A percentile compares a stretch with the other conserved stretches of the same genome.
Conservation (phyloP, 2,113 vertebrate genomes). For the Muscicapa adusta region DNA sequence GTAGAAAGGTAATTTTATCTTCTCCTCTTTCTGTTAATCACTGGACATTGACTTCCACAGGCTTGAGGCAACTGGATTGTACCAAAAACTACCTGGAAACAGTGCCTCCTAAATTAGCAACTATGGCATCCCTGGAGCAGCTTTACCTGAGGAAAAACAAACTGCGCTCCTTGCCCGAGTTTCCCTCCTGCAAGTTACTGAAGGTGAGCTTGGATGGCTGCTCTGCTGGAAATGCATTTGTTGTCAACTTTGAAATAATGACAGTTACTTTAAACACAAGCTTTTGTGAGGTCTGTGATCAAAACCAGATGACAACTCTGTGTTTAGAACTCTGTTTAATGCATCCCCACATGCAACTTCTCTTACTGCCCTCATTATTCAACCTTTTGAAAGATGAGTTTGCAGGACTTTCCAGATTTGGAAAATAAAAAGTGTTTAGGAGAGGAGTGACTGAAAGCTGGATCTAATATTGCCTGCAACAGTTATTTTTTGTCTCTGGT, state of each 20-base stretch:
- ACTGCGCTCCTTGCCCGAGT: constrained; percentile 78
- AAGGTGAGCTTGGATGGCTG: constrained; percentile 75
- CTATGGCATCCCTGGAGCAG: constrained; percentile 86
- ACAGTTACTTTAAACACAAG: not conserved
- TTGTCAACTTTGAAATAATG: not conserved
- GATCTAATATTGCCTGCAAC: not conserved
- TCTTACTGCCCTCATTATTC: not conserved
- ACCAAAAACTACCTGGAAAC: constrained; percentile 86
- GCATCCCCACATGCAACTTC: not conserved
- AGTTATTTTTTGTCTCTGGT: not conserved
- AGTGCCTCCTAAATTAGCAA: constrained; percentile 78
- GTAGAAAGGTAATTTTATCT: not conserved
- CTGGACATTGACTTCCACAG: constrained; percentile 55
- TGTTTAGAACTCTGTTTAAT: not conserved
- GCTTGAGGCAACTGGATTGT: constrained; percentile 88
- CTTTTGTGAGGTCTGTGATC: not conserved
- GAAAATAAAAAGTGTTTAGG: not conserved
- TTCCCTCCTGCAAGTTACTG: constrained; percentile 76
- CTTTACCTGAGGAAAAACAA: constrained; percentile 91
- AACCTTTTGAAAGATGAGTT: not conserved
- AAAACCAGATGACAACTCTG: not conserved
- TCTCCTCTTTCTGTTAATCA: not conserved
- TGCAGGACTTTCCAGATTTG: not conserved
- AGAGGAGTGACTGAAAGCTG: not conserved
- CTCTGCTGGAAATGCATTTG: not conserved